phyloP scores from a whole-genome alignment of 2,113 vertebrate genomes.

The Chionodraco myersi region DNA sequence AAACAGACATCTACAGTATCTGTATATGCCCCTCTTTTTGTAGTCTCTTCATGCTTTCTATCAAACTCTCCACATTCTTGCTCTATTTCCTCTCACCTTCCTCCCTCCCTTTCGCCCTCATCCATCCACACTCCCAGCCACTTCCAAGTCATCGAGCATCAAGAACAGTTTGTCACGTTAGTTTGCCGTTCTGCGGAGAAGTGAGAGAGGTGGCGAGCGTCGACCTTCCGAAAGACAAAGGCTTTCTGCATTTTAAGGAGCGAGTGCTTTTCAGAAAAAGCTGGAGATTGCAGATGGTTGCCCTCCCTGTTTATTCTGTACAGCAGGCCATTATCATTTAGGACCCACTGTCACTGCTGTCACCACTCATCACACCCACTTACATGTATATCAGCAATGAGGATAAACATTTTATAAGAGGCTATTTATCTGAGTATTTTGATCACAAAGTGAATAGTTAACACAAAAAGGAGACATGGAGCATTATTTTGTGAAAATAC shows the following conservation, averaged over 20 bases:
- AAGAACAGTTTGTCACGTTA: slow-evolving; percentile 64
- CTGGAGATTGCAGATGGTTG: slow-evolving; percentile 46
- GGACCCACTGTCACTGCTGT: slow-evolving; percentile 50
- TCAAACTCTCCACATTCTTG: neutral
- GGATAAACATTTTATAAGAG: slow-evolving; percentile 10
- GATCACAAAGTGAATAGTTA: neutral
- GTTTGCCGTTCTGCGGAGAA: slow-evolving; percentile 31
- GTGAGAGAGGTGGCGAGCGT: slow-evolving; percentile 21
- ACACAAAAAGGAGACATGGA: neutral
- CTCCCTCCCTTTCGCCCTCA: neutral
- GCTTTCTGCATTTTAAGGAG: slow-evolving; percentile 73
- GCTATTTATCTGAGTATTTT: neutral
- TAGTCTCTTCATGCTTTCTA: neutral
- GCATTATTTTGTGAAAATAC: neutral
- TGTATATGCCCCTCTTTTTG: neutral
- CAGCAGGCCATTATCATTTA: slow-evolving; percentile 57
- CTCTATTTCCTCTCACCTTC: neutral
- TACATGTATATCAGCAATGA: slow-evolving; percentile 17
- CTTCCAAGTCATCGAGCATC: slow-evolving; percentile 46
- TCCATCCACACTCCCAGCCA: slow-evolving; percentile 11
- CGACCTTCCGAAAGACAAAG: slow-evolving; percentile 73
- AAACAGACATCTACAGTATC: neutral
- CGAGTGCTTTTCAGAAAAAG: slow-evolving; percentile 31
- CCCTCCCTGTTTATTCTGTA: slow-evolving; percentile 37
- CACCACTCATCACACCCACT: slow-evolving; percentile 37